Conservation (phyloP, 2,888 invertebrate species). For the Caenorhabditis sp. region DNA sequence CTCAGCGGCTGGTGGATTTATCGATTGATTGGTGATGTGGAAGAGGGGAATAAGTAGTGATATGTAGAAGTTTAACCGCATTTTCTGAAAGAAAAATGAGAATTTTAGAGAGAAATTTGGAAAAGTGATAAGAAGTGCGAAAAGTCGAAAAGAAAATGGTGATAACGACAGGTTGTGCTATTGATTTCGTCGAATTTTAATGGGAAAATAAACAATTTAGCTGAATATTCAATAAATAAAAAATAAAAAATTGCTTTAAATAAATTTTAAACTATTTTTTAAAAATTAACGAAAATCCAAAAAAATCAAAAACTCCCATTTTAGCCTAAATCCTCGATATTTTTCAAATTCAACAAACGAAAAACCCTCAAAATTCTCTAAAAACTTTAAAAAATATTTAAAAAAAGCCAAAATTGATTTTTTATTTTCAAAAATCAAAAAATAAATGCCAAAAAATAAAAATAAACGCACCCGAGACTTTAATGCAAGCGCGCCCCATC, state of each 20-base stretch:
- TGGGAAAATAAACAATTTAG: background rate
- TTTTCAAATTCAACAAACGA: too few relatives aligned
- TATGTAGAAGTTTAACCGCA: slow-evolving; percentile 50
- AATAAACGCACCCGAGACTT: too few relatives aligned
- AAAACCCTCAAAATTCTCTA: too few relatives aligned
- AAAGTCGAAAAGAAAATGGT: slow-evolving; percentile 15
- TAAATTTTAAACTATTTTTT: too few relatives aligned
- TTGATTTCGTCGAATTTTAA: background rate
- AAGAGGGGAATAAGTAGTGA: slow-evolving; percentile 14
- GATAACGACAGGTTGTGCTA: background rate
- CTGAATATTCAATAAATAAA: background rate
- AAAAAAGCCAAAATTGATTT: background rate
- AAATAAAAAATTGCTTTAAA: too few relatives aligned
- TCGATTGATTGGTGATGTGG: slow-evolving; percentile 10
- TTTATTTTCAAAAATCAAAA: background rate
- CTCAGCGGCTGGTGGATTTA: slow-evolving; percentile 21
- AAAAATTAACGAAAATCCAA: too few relatives aligned
- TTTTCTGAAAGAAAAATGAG: slow-evolving; percentile 20
- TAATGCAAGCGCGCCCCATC: slow-evolving; percentile 40
- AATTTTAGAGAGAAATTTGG: background rate
- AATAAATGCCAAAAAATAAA: too few relatives aligned
- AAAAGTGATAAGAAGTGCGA: slow-evolving; percentile 14
- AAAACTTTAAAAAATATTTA: too few relatives aligned
- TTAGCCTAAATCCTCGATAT: too few relatives aligned
- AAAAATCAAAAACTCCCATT: too few relatives aligned